Evolutionary conservation across 2,888 invertebrate genomes (phyloP).

Genomic region (Drosophila longiperda): DNA sequence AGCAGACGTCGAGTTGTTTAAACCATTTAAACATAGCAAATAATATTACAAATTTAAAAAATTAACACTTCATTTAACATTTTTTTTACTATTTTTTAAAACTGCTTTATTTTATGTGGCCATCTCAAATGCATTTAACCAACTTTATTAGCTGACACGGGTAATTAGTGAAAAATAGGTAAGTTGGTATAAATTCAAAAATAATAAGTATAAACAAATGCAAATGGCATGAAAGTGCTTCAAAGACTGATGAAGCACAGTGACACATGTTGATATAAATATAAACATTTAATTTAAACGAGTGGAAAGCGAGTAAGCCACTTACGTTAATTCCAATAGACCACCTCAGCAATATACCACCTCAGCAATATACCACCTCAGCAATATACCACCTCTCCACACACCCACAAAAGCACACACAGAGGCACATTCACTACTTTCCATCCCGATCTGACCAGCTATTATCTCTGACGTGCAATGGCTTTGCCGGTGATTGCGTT

Average conservation of each 20-base stretch:
- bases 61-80: background rate
- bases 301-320: slow-evolving; percentile 86
- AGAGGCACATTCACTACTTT: background rate
- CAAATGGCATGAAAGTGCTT: slow-evolving; percentile 15
- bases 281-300: slow-evolving; percentile 31
- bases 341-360: slow-evolving; percentile 84
- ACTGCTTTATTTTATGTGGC: background rate
- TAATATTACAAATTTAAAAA: background rate
- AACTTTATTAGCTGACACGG: background rate
- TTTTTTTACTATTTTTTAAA: background rate
- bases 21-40: background rate
- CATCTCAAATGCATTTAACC: background rate
- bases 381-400: background rate
- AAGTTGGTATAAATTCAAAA: background rate
- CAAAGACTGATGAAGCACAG: slow-evolving; percentile 24
- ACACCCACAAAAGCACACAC: background rate
- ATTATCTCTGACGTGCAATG: slow-evolving; percentile 86
- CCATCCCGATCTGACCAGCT: background rate
- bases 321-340: slow-evolving; percentile 86
- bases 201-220: background rate
- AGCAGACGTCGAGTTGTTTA: too few species aligned
- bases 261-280: background rate
- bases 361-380: slow-evolving; percentile 86
- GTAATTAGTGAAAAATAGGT: background rate
- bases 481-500: slow-evolving; percentile 12